phyloP scores from a whole-genome alignment of 1,140 invertebrate genomes.

The Drosophila nasuta region DNA sequence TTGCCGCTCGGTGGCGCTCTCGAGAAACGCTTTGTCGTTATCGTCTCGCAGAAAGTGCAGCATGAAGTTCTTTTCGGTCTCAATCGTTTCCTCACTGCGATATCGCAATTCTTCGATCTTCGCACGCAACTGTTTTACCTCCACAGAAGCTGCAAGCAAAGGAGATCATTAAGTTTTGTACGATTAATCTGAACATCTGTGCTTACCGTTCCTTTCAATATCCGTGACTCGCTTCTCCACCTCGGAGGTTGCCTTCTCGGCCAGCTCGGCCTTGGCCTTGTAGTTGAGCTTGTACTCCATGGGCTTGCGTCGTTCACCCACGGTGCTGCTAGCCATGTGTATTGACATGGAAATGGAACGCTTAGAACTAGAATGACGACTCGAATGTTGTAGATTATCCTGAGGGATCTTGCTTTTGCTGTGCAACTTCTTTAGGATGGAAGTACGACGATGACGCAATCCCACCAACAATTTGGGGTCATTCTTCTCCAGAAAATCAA shows the following conservation, averaged over 20 bases:
- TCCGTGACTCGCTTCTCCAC: constrained; percentile 69
- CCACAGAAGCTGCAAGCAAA: constrained; percentile 51
- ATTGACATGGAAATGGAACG: constrained; percentile 60
- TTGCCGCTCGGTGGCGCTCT: constrained; percentile 72
- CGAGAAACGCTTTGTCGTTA: constrained; percentile 60
- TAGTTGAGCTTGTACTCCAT: constrained; percentile 66
- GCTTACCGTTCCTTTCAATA: constrained; percentile 71
- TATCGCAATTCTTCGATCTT: constrained; percentile 74
- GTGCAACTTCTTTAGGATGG: constrained; percentile 51
- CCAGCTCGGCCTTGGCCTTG: constrained; percentile 76
- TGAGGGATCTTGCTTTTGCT: background rate
- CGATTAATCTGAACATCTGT: background rate
- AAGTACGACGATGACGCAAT: constrained; percentile 61
- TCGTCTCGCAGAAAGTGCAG: constrained; percentile 75
- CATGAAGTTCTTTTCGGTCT: constrained; percentile 76
- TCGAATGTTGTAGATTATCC: constrained; percentile 26
- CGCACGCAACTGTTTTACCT: constrained; percentile 73
- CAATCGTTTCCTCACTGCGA: constrained; percentile 70
- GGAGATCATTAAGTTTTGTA: background rate
- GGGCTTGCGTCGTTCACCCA: constrained; percentile 35
- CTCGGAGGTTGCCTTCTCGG: constrained; percentile 68
- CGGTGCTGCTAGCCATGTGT: constrained; percentile 12
- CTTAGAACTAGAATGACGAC: constrained; percentile 58
- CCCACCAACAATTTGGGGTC: constrained; percentile 77
- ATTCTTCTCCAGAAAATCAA: constrained; percentile 78